A percentile compares a stretch with the other conserved stretches of the same genome.
Evolutionary conservation across 2,113 vertebrate genomes (phyloP).

Genomic region (Hiodon tergisus): DNA sequence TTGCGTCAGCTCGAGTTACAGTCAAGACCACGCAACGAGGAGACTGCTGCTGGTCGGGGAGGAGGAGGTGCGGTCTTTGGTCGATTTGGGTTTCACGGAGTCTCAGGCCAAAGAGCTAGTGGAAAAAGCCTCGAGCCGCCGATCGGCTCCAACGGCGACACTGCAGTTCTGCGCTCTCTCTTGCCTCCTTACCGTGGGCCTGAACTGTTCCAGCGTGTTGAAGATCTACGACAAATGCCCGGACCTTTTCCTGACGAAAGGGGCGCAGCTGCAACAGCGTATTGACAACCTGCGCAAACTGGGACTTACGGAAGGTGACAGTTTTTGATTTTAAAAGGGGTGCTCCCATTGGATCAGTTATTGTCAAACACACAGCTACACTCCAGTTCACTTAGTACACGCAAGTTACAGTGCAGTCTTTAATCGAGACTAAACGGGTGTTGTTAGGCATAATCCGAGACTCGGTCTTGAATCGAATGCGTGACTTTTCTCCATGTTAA

Average conservation of each 20-base stretch:
- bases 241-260: constrained; percentile 53
- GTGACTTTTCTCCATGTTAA: too few relatives aligned
- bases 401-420: too few relatives aligned
- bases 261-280: constrained; percentile 54
- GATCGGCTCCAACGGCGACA: constrained; percentile 28
- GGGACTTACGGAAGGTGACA: constrained; percentile 72
- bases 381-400: too few relatives aligned
- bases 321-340: background rate
- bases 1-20: constrained; percentile 35
- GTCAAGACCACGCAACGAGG: background rate
- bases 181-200: constrained; percentile 60
- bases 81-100: constrained; percentile 70
- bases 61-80: constrained; percentile 40
- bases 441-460: too few relatives aligned
- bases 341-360: background rate
- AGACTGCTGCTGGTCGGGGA: background rate
- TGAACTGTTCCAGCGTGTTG: constrained; percentile 56
- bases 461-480: too few relatives aligned
- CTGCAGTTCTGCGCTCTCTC: constrained; percentile 46
- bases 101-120: constrained; percentile 51
- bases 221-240: constrained; percentile 63
- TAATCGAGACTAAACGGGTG: too few relatives aligned
- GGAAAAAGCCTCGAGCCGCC: constrained; percentile 25
- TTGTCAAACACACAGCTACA: background rate
- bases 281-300: constrained; percentile 65